A percentile compares a stretch with the other conserved stretches of the same genome.
Evolutionary conservation across 2,888 invertebrate species (phyloP).

Genomic region (Troglohyphantes excavatus): DNA sequence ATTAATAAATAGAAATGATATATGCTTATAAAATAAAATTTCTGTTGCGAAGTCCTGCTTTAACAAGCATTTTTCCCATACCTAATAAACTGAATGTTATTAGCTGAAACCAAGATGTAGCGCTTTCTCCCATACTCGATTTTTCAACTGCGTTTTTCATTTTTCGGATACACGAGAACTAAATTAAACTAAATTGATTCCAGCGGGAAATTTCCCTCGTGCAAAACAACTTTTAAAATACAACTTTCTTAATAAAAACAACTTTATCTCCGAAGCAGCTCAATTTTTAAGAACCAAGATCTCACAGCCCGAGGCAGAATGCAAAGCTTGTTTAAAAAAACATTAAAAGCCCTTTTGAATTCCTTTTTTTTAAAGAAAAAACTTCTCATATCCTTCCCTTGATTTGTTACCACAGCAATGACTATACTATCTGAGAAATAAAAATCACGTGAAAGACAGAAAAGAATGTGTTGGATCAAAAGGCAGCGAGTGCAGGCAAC

Average conservation of each 20-base stretch:
- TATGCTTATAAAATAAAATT: too few relatives aligned
- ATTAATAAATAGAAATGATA: too few relatives aligned
- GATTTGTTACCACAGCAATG: slow-evolving; percentile 17
- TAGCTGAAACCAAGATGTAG: too few relatives aligned
- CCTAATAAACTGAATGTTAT: too few relatives aligned
- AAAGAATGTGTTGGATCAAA: slow-evolving; percentile 15
- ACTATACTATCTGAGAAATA: background rate
- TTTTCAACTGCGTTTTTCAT: too few relatives aligned
- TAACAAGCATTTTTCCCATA: too few relatives aligned
- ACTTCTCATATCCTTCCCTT: background rate
- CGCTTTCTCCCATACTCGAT: too few relatives aligned
- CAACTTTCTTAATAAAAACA: background rate
- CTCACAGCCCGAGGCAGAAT: background rate
- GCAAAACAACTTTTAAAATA: background rate
- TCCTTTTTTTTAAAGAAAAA: background rate
- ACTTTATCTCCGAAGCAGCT: background rate
- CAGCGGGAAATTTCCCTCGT: background rate
- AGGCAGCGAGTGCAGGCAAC: background rate
- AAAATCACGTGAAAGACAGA: background rate
- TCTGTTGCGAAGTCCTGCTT: too few relatives aligned
- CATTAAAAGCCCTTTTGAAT: background rate
- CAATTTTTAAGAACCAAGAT: background rate
- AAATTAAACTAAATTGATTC: background rate
- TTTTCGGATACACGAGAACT: background rate
- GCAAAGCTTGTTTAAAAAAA: background rate